phyloP scores from a whole-genome alignment of 2,888 invertebrate species.

The Perithous albicinctus region DNA sequence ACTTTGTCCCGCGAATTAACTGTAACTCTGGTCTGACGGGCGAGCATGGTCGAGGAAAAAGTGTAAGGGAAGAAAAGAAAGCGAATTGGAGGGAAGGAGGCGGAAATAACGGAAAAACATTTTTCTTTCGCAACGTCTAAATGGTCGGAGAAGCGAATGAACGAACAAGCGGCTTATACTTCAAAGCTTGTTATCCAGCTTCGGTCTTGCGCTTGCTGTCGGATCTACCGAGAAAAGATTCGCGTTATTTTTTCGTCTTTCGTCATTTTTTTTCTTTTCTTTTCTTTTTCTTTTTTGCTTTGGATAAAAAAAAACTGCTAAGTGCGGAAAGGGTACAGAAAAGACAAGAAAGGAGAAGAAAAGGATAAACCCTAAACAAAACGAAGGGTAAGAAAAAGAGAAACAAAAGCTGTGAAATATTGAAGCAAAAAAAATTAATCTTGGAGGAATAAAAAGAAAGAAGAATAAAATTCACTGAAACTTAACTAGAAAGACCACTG shows the following conservation, averaged over 20 bases:
- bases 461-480: slow-evolving; percentile 16
- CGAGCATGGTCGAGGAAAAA: slow-evolving; percentile 30
- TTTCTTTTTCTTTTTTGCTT: slow-evolving; percentile 42
- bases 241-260: slow-evolving; percentile 66
- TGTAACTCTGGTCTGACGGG: slow-evolving; percentile 72
- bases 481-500: background rate
- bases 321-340: slow-evolving; percentile 26
- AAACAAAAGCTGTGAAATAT: slow-evolving; percentile 25
- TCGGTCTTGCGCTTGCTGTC: slow-evolving; percentile 68
- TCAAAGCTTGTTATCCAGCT: slow-evolving; percentile 82
- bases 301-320: slow-evolving; percentile 53
- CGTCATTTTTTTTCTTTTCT: slow-evolving; percentile 39
- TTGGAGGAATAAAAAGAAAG: slow-evolving; percentile 14
- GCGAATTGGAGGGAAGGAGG: slow-evolving; percentile 22
- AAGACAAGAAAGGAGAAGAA: slow-evolving; percentile 13
- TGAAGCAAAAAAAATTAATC: slow-evolving; percentile 33
- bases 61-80: slow-evolving; percentile 14
- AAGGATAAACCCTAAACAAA: slow-evolving; percentile 52
- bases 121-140: slow-evolving; percentile 79
- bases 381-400: slow-evolving; percentile 8
- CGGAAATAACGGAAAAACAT: slow-evolving; percentile 80
- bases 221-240: slow-evolving; percentile 59
- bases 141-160: slow-evolving; percentile 70
- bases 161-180: slow-evolving; percentile 74
- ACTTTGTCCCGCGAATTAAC: slow-evolving; percentile 78